phyloP scores from a whole-genome alignment of 2,797 vertebrate genomes.

The Enteromius paludinosus region DNA sequence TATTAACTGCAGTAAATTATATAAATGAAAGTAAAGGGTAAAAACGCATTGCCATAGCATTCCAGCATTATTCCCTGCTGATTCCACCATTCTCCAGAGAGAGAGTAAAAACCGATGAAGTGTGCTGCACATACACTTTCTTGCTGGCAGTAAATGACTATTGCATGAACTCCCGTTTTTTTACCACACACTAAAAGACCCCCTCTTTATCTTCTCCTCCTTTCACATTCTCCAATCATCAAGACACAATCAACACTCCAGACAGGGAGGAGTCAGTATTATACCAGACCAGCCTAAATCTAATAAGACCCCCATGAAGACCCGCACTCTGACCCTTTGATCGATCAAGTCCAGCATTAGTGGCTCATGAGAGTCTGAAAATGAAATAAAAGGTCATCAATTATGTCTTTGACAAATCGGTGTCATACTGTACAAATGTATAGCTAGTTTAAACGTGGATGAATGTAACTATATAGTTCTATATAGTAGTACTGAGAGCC shows the following conservation, averaged over 20 bases:
- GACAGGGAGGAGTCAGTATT: constrained; percentile 43
- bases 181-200: not conserved
- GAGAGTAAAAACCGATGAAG: constrained; percentile 17
- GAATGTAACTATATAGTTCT: not conserved
- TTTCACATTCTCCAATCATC: constrained; percentile 42
- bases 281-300: constrained; percentile 45
- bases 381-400: constrained; percentile 52
- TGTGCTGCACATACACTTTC: constrained; percentile 16
- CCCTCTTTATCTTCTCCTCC: not conserved
- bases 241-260: constrained; percentile 26
- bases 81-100: constrained; percentile 11
- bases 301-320: constrained; percentile 53
- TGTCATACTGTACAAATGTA: not conserved
- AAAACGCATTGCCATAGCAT: constrained; percentile 12
- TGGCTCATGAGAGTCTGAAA: constrained; percentile 45
- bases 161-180: constrained; percentile 3
- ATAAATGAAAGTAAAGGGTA: not conserved
- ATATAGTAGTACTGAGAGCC: not conserved
- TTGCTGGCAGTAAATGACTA: constrained; percentile 13
- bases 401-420: constrained; percentile 42
- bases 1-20: not conserved
- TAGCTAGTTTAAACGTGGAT: constrained; percentile 12
- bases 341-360: constrained; percentile 50
- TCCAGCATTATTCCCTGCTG: constrained; percentile 18
- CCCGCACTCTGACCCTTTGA: constrained; percentile 46